Evolutionary conservation across 2,888 invertebrate genomes (phyloP), one percentile per base, ranked within the genome.

Genomic region (Amorpha juglandis): DNA sequence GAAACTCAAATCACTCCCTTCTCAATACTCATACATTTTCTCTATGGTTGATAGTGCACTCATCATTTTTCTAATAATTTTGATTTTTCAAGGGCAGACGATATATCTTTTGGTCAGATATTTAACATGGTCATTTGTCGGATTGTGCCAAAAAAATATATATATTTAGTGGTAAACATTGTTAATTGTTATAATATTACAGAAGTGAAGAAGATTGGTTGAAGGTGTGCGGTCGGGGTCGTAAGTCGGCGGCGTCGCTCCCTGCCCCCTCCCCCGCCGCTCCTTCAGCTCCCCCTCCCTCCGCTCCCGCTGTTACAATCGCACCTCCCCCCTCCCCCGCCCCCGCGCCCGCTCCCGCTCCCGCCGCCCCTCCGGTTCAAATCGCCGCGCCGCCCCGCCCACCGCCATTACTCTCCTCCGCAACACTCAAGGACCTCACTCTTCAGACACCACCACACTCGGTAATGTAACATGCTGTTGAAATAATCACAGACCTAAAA

Each of bases 121-220:
- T 3, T 27, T 27, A 1, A 27, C 27, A 27, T 27, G 27, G 2
- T 27, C 27, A 4, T 27, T 27, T 27, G 27, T 3, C 4, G 27
- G 27, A 4, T 27, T 27, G 4, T 27, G 4, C 4, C 4, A 27
- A 3, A 27, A 27, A 27, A 27, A 27, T 3, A 27, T 3, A 27
- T 3, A 27, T 1, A 27, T 27, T 27, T 27, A 3, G 33, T 9
- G 52, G 47, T 35, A 11, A 50, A 21, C n/a, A 4, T 7, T 16
- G 0, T 12, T 16, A 51, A 38, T n/a, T 11, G 19, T 27, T 27
- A 27, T 27, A 27, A 27, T 14, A 27, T 64, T 55, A n/a, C 9
- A 92, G 92, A 74, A 85, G 80, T 19, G 91, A 92, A 89, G 94
- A 82, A 81, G 94, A 88, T 72, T 91, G 87, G 89, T 67, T 77